Percentiles rank a stretch among this genome's conserved stretches.
These are phyloP conservation scores for Agrypnus murinus DNA, from an alignment of 2,888 invertebrate species.

Conservation along the genomic window DNA sequence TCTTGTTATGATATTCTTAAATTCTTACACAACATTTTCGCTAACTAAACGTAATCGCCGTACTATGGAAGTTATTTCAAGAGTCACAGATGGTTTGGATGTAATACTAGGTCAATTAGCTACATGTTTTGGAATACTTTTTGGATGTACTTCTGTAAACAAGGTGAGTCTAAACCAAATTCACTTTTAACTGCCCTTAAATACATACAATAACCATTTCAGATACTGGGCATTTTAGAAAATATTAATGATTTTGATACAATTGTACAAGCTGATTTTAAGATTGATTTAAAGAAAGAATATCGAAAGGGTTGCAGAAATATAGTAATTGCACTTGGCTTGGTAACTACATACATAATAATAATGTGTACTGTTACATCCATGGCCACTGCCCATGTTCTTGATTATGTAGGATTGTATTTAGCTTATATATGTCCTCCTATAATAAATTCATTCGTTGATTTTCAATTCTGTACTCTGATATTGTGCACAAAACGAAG, in stretches of 20 bases:
- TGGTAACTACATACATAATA: not conserved
- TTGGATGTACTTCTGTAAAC: not conserved
- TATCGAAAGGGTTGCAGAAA: not conserved
- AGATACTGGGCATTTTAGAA: not conserved
- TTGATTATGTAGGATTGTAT: slow-evolving; percentile 1
- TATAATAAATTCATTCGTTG: slow-evolving; percentile 17
- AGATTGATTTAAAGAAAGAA: not conserved
- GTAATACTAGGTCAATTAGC: not conserved
- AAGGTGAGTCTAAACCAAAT: not conserved
- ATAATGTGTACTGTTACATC: not conserved
- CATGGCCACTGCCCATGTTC: not conserved
- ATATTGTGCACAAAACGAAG: slow-evolving; percentile 31
- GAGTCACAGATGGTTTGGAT: not conserved
- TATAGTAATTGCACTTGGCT: not conserved
- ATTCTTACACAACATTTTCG: not conserved
- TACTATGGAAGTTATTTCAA: not conserved
- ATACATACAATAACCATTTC: not conserved
- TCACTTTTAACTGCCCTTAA: not conserved
- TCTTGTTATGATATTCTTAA: slow-evolving; percentile 2
- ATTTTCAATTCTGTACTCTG: slow-evolving; percentile 33
- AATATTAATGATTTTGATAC: not conserved
- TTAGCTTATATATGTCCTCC: slow-evolving; percentile 11
- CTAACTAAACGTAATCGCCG: not conserved
- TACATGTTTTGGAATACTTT: not conserved
- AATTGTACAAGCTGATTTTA: not conserved